Evolutionary conservation across 2,888 invertebrate genomes (phyloP).

Genomic region (Aspidiotus rigidus): DNA sequence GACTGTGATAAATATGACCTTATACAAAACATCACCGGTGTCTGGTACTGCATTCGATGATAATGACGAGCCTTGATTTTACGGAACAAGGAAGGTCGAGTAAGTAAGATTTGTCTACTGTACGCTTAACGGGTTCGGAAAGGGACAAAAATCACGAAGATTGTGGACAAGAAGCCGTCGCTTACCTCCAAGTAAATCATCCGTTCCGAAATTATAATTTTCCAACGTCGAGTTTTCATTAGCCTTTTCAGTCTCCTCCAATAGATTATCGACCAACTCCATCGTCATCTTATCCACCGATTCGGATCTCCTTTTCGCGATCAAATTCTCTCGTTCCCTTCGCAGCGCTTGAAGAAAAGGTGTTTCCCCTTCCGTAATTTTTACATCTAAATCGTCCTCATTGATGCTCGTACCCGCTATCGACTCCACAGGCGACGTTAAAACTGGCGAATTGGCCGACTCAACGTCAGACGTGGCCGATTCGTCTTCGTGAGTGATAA

Average conservation of each 20-base stretch:
- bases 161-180: no score
- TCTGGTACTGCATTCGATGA: no score
- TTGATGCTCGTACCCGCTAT: background rate
- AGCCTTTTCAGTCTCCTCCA: conserved; percentile 11
- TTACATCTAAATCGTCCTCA: conserved; percentile 9
- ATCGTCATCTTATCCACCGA: conserved; percentile 3
- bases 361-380: conserved; percentile 21
- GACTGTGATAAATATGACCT: no score
- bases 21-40: no score
- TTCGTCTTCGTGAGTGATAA: background rate
- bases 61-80: no score
- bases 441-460: background rate
- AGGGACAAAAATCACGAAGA: no score
- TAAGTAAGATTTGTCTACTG: no score
- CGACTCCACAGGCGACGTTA: background rate
- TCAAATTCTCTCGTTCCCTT: conserved; percentile 22
- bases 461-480: background rate
- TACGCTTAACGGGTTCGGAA: no score
- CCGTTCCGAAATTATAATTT: no score
- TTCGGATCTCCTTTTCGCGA: conserved; percentile 9
- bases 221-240: no score
- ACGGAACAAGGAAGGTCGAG: no score
- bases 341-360: conserved; percentile 25
- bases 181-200: conserved; percentile 17
- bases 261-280: conserved; percentile 4